Base-by-base conservation (phyloP, 2,888 invertebrate genomes). In the Netelia virgata region DNA sequence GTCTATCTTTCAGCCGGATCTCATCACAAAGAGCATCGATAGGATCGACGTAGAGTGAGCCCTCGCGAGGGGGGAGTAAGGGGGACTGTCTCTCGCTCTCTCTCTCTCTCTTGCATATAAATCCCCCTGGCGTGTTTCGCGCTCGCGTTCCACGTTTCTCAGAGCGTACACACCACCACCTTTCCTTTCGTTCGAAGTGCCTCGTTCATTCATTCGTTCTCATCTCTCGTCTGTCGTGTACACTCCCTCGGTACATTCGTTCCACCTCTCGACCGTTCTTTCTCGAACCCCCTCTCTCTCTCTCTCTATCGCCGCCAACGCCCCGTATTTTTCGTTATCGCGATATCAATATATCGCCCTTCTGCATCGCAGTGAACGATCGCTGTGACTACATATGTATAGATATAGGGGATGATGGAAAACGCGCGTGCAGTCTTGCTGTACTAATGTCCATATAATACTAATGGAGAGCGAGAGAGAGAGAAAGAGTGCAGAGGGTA, bases 1-100 rank as follows among this genome's bases (percentile, higher is more conserved):
- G 23, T 20, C 87, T 92, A 93, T 92, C 92, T 90, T 91, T 92
- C 91, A 90, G 88, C 90, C 87, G 91, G 90, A 92, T 92, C 88
- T 89, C 88, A 87, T 88, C 91, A 91, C 91, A 92, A 91, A 92
- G 90, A 91, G 89, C 88, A 87, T 87, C 91, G 92, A 92, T 91
- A 92, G 87, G 89, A 92, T 92, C 91, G 87, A 86, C 70, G 64
- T 64, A 88, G 89, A 89, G 88, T 85, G 85, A 87, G 83, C 86
- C 76, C 87, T 85, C 86, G 66, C 84, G 64, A 61, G 50, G 36
- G 57, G 70, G 69, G 23, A 28, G 23, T 14, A 59, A 57, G 6
- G 53, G 28, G 36, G 68, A 18, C 14, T 20, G 16, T 16, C 14
- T n/a, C n/a, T n/a, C n/a, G n/a, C 6, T 43, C 53, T 28, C 68